These are phyloP conservation scores for Dermochelys coriacea DNA, from an alignment of 2,797 vertebrate species.

Conservation along the genomic window DNA sequence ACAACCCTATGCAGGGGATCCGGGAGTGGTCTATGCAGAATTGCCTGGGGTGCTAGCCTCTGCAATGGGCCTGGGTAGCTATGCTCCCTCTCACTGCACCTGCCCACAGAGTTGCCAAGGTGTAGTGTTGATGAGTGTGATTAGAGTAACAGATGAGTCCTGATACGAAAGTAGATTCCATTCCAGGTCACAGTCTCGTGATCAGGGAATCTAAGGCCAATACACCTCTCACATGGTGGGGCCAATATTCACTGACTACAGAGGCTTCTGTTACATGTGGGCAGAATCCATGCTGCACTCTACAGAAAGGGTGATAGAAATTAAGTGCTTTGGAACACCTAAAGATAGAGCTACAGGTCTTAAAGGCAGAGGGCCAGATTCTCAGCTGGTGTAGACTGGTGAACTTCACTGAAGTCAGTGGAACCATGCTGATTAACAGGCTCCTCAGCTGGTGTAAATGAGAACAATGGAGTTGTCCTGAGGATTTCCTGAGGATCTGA, in stretches of 20 bases:
- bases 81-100: background rate
- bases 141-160: background rate
- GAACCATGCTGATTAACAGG: background rate
- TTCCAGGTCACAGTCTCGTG: background rate
- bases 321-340: rapidly evolving
- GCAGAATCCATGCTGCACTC: background rate
- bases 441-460: slow-evolving; percentile 31
- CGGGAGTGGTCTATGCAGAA: background rate
- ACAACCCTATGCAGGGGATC: background rate
- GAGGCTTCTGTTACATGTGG: background rate
- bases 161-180: background rate
- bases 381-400: background rate
- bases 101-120: background rate
- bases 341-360: background rate
- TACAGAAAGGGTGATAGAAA: background rate
- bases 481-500: slow-evolving; percentile 18
- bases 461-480: slow-evolving; percentile 12
- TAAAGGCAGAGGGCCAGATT: slow-evolving; percentile 38
- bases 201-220: background rate
- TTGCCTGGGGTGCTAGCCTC: background rate
- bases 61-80: background rate
- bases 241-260: background rate
- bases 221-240: background rate
- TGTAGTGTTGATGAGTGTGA: background rate
- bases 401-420: slow-evolving; percentile 20